Evolutionary conservation across 2,113 vertebrate genomes (phyloP).

Genomic region (Lucifuga dentata): DNA sequence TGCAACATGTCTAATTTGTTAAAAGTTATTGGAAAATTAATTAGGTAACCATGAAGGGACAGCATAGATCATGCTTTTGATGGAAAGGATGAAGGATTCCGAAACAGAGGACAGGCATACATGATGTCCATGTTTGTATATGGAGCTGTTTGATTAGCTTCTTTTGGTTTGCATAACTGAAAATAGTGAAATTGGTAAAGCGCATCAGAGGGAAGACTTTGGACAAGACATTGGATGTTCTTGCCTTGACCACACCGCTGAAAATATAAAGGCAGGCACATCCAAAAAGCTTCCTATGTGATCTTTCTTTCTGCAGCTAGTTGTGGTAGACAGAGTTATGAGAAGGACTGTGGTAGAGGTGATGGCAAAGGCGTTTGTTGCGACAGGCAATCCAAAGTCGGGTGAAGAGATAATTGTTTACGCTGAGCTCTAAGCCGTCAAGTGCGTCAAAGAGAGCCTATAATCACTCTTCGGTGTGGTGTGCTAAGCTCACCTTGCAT

Average conservation of each 20-base stretch:
- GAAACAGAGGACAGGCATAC: no score
- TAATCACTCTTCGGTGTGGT: slow-evolving; percentile 60
- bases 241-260: slow-evolving; percentile 14
- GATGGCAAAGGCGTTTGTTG: slow-evolving; percentile 70
- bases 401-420: slow-evolving; percentile 72
- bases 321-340: not conserved
- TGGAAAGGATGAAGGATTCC: no score
- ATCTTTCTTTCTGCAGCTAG: slow-evolving; percentile 5
- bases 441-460: slow-evolving; percentile 67
- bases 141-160: not conserved
- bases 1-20: no score
- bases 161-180: not conserved
- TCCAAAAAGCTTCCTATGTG: not conserved
- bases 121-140: no score
- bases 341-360: slow-evolving; percentile 40
- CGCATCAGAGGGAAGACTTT: not conserved
- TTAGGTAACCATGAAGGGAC: no score
- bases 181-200: not conserved
- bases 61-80: no score
- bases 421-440: slow-evolving; percentile 63
- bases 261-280: not conserved
- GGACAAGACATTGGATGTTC: slow-evolving; percentile 11
- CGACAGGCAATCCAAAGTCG: slow-evolving; percentile 83
- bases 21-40: no score
- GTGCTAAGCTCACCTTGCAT: slow-evolving; percentile 61